Conservation (phyloP, 2,113 vertebrate genomes). For the Seriola dumerili region DNA sequence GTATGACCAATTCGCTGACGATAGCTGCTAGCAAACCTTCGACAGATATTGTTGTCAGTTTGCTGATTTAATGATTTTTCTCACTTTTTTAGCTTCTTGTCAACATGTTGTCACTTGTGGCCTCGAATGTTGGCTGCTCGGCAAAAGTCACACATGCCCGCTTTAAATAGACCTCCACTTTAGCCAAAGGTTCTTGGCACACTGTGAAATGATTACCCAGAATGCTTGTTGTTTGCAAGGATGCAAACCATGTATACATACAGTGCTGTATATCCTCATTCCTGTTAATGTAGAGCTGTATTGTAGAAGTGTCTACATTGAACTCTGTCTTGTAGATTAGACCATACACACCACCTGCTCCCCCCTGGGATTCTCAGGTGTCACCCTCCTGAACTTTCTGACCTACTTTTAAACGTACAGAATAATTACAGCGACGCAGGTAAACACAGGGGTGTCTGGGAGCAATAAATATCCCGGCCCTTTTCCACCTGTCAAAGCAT, state of each 20-base stretch:
- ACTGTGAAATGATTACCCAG: too few species aligned
- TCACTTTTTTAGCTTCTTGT: too few species aligned
- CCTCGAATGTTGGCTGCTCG: too few species aligned
- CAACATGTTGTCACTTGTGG: too few species aligned
- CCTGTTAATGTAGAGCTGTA: not conserved
- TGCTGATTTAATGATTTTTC: not conserved
- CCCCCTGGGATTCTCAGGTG: slow-evolving; percentile 5
- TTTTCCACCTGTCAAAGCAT: slow-evolving; percentile 63
- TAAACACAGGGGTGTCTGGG: slow-evolving; percentile 57
- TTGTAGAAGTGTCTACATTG: not conserved
- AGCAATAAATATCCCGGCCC: slow-evolving; percentile 52
- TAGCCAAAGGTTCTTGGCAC: too few species aligned
- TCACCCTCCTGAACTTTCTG: slow-evolving; percentile 38
- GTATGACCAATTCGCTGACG: too few species aligned
- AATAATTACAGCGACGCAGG: slow-evolving; percentile 46
- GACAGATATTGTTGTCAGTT: not conserved
- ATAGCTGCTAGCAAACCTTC: not conserved
- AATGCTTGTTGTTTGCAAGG: not conserved
- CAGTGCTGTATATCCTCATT: not conserved
- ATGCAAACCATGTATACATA: not conserved
- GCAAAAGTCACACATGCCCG: too few species aligned
- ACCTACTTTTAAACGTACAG: slow-evolving; percentile 45
- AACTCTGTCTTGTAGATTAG: not conserved
- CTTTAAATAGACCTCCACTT: too few species aligned
- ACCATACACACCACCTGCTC: slow-evolving; percentile 4